A percentile compares a stretch with the other conserved stretches of the same genome.
Evolutionary conservation across 2,797 vertebrate species (phyloP).

Genomic region (Acrossocheilus fasciatus): DNA sequence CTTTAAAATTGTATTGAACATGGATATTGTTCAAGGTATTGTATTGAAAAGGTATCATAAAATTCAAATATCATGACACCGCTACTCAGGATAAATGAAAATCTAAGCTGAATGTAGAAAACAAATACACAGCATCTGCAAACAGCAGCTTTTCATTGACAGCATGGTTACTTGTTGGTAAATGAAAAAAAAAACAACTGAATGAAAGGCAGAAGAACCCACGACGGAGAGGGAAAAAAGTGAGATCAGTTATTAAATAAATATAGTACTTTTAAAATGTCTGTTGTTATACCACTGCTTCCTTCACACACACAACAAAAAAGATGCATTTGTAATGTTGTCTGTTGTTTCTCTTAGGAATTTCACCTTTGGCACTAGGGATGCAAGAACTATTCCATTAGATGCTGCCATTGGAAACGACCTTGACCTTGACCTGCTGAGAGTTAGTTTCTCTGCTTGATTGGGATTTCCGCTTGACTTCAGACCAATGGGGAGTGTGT

Average conservation of each 20-base stretch:
- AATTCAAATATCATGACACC: neutral
- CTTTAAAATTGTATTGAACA: neutral
- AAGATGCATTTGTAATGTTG: neutral
- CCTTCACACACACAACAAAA: neutral
- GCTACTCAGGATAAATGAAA: neutral
- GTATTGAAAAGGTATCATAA: neutral
- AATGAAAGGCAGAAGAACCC: neutral
- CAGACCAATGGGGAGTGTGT: conserved; percentile 48
- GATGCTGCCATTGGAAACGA: conserved; percentile 57
- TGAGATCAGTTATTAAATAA: neutral
- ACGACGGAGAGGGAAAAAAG: neutral
- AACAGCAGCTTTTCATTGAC: neutral
- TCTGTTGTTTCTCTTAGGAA: conserved; percentile 23
- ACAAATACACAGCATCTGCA: neutral
- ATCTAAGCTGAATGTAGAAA: neutral
- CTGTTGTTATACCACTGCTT: neutral
- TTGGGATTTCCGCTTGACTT: conserved; percentile 63
- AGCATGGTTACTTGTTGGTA: neutral
- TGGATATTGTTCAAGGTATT: neutral
- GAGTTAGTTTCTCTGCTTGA: conserved; percentile 52
- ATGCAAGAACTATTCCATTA: conserved; percentile 61
- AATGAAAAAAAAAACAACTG: neutral
- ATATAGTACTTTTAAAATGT: neutral
- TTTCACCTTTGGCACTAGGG: conserved; percentile 65
- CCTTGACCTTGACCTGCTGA: conserved; percentile 65